Conservation (phyloP, 2,888 invertebrate species). For the Drosophila phalerata region DNA sequence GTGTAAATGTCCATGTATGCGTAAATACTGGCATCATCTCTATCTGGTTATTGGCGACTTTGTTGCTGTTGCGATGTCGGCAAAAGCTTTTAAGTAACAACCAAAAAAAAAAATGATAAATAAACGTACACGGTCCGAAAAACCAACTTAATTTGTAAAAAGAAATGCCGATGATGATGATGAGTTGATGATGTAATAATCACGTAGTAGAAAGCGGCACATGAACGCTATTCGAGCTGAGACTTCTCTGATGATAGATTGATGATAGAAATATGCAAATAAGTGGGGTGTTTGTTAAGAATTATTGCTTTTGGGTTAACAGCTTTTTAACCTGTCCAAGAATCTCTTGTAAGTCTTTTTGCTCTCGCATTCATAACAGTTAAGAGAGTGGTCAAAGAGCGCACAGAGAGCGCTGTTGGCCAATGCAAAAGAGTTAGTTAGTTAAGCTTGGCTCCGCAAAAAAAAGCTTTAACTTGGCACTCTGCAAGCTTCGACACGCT, state of each 20-base stretch:
- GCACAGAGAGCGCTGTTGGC: slow-evolving; percentile 10
- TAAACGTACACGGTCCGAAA: slow-evolving; percentile 33
- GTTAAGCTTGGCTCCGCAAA: slow-evolving; percentile 30
- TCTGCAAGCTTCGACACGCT: slow-evolving; percentile 68
- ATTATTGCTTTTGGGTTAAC: slow-evolving; percentile 39
- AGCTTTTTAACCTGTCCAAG: slow-evolving; percentile 40
- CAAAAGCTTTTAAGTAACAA: slow-evolving; percentile 56
- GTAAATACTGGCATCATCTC: slow-evolving; percentile 22
- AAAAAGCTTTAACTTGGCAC: slow-evolving; percentile 45
- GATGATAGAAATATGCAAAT: slow-evolving; percentile 69
- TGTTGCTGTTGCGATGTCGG: slow-evolving; percentile 32
- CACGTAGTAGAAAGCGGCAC: slow-evolving; percentile 70
- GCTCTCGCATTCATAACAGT: slow-evolving; percentile 3
- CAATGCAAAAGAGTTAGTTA: slow-evolving; percentile 20
- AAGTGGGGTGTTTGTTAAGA: slow-evolving; percentile 27
- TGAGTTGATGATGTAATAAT: slow-evolving; percentile 77
- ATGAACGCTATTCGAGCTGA: slow-evolving; percentile 5
- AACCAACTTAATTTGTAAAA: slow-evolving; percentile 47
- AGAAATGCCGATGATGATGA: slow-evolving; percentile 39
- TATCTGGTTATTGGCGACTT: slow-evolving; percentile 15
- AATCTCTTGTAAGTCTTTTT: slow-evolving; percentile 4
- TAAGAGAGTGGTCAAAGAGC: slow-evolving; percentile 36
- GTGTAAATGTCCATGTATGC: not conserved
- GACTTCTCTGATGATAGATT: slow-evolving; percentile 51
- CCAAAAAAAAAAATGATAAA: slow-evolving; percentile 36